Evolutionary conservation across 2,888 invertebrate species (phyloP).

Genomic region (Melanotus villosus): DNA sequence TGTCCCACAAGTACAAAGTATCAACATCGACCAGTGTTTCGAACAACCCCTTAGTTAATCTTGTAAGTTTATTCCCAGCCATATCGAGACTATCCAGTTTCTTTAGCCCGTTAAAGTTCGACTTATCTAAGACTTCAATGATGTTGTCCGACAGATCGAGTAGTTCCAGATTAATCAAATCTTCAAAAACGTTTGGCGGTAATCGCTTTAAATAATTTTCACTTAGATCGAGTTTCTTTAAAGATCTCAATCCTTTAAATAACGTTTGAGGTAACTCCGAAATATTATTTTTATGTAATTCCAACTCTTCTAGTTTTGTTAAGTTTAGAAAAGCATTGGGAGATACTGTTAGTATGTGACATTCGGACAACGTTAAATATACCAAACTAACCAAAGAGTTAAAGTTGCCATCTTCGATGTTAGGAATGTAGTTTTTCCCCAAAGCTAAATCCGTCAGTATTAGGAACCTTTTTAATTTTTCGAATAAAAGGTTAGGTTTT

Average conservation of each 20-base stretch:
- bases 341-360: too few species aligned
- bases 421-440: too few species aligned
- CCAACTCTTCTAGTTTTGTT: background rate
- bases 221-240: conserved; percentile 17
- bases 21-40: too few species aligned
- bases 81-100: background rate
- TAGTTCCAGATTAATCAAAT: conserved; percentile 13
- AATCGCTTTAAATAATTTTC: conserved; percentile 17
- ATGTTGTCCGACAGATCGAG: conserved; percentile 20
- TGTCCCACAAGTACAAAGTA: background rate
- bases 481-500: too few species aligned
- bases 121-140: background rate
- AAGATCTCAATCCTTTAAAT: background rate
- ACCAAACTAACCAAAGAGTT: too few species aligned
- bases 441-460: too few species aligned
- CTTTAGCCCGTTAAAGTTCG: conserved; percentile 1
- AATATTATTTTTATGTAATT: conserved; percentile 8
- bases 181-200: background rate
- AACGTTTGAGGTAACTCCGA: background rate
- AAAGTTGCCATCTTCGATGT: too few species aligned
- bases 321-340: too few species aligned
- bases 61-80: too few species aligned
- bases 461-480: too few species aligned
- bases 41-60: too few species aligned
- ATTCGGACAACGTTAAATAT: too few species aligned